These are phyloP conservation scores for Cheilosia scutellata DNA, from an alignment of 2,888 invertebrate genomes.

Conservation along the genomic window DNA sequence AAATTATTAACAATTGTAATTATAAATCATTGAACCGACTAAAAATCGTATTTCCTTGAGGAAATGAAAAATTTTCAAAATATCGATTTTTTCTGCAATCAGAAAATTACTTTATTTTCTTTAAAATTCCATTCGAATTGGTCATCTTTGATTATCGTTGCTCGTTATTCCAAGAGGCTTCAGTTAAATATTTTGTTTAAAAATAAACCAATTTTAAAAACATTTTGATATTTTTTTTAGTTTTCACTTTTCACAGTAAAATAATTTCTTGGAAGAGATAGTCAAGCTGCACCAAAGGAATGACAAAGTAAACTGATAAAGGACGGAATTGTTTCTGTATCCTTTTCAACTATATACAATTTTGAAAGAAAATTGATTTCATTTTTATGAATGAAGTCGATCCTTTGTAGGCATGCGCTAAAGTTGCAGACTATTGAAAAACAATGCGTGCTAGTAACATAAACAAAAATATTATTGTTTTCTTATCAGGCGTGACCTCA, in stretches of 20 bases:
- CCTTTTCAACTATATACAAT: conserved; percentile 54
- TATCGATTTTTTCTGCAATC: conserved; percentile 61
- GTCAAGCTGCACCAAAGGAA: conserved; percentile 28
- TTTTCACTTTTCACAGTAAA: neutral
- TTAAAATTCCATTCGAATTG: conserved; percentile 7
- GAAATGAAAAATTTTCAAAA: conserved; percentile 9
- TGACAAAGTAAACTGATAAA: conserved; percentile 65
- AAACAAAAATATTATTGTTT: conserved; percentile 44
- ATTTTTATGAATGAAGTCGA: conserved; percentile 55
- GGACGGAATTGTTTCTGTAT: conserved; percentile 63
- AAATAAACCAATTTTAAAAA: conserved; percentile 2
- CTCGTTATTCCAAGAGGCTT: neutral
- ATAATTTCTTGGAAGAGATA: conserved; percentile 13
- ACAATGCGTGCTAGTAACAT: conserved; percentile 34
- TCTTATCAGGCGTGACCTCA: conserved; percentile 60
- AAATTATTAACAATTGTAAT: neutral
- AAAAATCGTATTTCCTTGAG: conserved; percentile 1
- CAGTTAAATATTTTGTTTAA: neutral
- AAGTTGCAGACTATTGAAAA: conserved; percentile 49
- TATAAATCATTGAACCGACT: neutral
- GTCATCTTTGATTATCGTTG: conserved; percentile 3
- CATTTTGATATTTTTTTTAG: conserved; percentile 19
- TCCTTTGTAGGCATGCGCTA: conserved; percentile 36
- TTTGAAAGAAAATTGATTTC: conserved; percentile 49
- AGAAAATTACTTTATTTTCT: conserved; percentile 41